phyloP scores from a whole-genome alignment of 2,888 invertebrate genomes.

The Tyria jacobaeae region DNA sequence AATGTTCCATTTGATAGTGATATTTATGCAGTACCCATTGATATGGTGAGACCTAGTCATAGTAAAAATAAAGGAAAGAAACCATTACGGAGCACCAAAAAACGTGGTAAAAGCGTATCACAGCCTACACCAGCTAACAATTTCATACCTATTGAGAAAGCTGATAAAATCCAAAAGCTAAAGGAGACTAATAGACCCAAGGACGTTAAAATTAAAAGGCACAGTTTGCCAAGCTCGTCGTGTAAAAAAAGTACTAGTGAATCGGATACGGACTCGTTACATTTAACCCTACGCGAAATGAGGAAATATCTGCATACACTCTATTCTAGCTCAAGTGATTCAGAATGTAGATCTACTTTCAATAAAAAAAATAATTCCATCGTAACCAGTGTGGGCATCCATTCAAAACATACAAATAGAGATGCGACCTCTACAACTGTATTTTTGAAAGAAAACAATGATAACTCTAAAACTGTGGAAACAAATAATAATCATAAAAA shows the following conservation, averaged over 20 bases:
- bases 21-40: slow-evolving; percentile 94
- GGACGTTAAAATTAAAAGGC: slow-evolving; percentile 87
- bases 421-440: slow-evolving; percentile 60
- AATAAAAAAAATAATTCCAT: slow-evolving; percentile 80
- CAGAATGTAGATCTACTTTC: slow-evolving; percentile 82
- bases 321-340: slow-evolving; percentile 92
- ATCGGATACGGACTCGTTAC: slow-evolving; percentile 89
- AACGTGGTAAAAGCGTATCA: slow-evolving; percentile 72
- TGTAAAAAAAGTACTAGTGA: slow-evolving; percentile 83
- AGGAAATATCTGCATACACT: slow-evolving; percentile 93
- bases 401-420: slow-evolving; percentile 68
- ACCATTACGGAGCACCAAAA: slow-evolving; percentile 69
- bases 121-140: slow-evolving; percentile 60
- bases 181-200: slow-evolving; percentile 69
- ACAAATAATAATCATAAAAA: slow-evolving; percentile 82
- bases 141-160: slow-evolving; percentile 57
- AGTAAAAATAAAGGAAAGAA: slow-evolving; percentile 75
- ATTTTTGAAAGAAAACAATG: slow-evolving; percentile 72
- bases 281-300: slow-evolving; percentile 94
- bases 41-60: slow-evolving; percentile 89
- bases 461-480: slow-evolving; percentile 66
- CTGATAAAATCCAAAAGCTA: slow-evolving; percentile 62
- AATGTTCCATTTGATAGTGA: slow-evolving; percentile 96
- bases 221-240: slow-evolving; percentile 90
- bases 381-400: slow-evolving; percentile 77